Base-by-base conservation (phyloP, 2,113 vertebrate species). In the Leucoraja erinaceus region DNA sequence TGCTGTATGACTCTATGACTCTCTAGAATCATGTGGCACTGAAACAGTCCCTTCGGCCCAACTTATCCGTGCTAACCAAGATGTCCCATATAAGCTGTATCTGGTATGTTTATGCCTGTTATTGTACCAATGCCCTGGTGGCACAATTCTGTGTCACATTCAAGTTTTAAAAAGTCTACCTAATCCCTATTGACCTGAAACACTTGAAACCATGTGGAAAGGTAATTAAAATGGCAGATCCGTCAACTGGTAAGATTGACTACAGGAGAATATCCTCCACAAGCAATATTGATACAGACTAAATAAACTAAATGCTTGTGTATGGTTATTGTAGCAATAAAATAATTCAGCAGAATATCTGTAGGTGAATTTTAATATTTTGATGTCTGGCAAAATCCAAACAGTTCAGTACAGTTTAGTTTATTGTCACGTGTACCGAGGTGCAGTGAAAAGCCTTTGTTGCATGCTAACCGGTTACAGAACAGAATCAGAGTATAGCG, bases 231-330 rank as follows among this genome's bases (percentile, higher is more conserved):
- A 93, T 93, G 94, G 93, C 93, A 93, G 93, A 93, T 94, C 94
- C 22, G 81, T 93, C 94, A 93, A 94, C 93, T 94, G 95, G 94
- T 94, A 93, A 94, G 94, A 94, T 93, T 38, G 59, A 93, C 93
- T 90, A 68, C 94, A 92, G 59, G 56, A 16, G 95, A 94, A n/a
- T n/a, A n/a, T n/a, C n/a, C n/a, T 94, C 94, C 63, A 93, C 90
- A 91, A 28, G 95, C 93, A 94, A 94, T 95, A 94, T 94, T 66
- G 25, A 94, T 94, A 94, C 77, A 93, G 78, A 93, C 93, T 94
- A n/a, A 0, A 47, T 47, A 47, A 0, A 93, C 93, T 70, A 94
- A 77, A 94, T 94, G 93, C 94, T 93, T 93, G 93, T 94, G 93
- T 38, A 12, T n/a, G 7, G 14, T 7, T 63, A n/a, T 63, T 16